These are phyloP conservation scores for Frankliniella fusca DNA, from an alignment of 2,888 invertebrate genomes.

Conservation along the genomic window DNA sequence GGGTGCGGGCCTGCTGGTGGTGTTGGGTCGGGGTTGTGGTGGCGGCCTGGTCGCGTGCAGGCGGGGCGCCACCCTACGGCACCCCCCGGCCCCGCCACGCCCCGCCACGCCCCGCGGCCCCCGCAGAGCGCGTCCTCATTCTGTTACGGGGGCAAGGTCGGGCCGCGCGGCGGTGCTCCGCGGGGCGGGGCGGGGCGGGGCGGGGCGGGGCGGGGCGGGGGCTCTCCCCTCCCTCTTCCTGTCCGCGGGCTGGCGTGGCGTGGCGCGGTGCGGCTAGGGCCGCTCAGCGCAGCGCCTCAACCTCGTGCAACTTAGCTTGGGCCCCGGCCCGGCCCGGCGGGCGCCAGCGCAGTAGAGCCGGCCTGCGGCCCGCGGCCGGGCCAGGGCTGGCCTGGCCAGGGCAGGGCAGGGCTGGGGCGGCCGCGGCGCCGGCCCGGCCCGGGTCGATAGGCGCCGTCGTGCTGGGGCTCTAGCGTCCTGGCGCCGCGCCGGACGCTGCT, in stretches of 20 bases:
- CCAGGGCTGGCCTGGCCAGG: not conserved
- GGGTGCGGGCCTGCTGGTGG: not conserved
- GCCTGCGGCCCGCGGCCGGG: not conserved
- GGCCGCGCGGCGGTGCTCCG: constrained; percentile 18
- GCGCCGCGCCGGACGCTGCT: too few species aligned
- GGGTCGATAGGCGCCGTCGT: not conserved
- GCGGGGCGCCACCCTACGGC: not conserved
- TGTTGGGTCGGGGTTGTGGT: too few species aligned
- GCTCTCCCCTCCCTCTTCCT: too few species aligned
- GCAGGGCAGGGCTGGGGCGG: not conserved
- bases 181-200: not conserved
- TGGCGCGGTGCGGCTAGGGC: not conserved
- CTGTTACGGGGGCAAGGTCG: constrained; percentile 28
- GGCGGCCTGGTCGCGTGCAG: too few species aligned
- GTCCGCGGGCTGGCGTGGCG: not conserved
- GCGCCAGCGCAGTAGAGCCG: not conserved
- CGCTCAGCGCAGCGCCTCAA: too few species aligned
- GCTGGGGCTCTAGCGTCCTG: too few species aligned
- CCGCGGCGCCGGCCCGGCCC: not conserved
- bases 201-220: not conserved
- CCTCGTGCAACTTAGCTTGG: too few species aligned
- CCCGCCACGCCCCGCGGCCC: constrained; percentile 12
- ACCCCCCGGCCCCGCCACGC: not conserved
- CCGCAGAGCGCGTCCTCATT: constrained; percentile 27
- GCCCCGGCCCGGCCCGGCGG: not conserved